Conservation (phyloP, 2,888 invertebrate genomes). For the Coenonympha glycerion region DNA sequence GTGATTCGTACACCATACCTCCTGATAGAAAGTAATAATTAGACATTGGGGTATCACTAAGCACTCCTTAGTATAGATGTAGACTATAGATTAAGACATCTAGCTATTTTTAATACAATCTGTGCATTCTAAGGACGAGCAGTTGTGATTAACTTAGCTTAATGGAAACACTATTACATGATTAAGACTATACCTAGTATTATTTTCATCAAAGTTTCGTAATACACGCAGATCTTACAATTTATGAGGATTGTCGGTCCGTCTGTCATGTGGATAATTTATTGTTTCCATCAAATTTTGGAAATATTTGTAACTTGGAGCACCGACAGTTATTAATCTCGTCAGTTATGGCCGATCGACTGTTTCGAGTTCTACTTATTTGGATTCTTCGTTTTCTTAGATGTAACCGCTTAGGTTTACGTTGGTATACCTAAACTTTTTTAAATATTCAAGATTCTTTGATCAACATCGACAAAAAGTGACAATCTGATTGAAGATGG, state of each 20-base stretch:
- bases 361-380: slow-evolving; percentile 5
- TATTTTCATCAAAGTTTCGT: neutral
- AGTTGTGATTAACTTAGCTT: no score
- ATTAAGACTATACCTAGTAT: neutral
- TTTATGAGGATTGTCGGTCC: slow-evolving; percentile 42
- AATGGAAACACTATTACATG: no score
- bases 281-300: slow-evolving; percentile 14
- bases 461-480: no score
- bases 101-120: no score
- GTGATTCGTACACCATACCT: no score
- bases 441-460: no score
- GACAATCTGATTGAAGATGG: no score
- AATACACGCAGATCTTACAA: slow-evolving; percentile 38
- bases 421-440: neutral
- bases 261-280: slow-evolving; percentile 22
- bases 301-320: slow-evolving; percentile 3
- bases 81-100: no score
- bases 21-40: no score
- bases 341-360: slow-evolving; percentile 6
- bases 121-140: no score
- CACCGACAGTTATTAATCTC: slow-evolving; percentile 11
- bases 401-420: neutral
- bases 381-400: neutral
- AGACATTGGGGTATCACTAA: no score
- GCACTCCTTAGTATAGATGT: no score